Evolutionary conservation across 2,797 vertebrate species (phyloP), one percentile per base, ranked within the genome.

Genomic region (Spinus olivaceus): DNA sequence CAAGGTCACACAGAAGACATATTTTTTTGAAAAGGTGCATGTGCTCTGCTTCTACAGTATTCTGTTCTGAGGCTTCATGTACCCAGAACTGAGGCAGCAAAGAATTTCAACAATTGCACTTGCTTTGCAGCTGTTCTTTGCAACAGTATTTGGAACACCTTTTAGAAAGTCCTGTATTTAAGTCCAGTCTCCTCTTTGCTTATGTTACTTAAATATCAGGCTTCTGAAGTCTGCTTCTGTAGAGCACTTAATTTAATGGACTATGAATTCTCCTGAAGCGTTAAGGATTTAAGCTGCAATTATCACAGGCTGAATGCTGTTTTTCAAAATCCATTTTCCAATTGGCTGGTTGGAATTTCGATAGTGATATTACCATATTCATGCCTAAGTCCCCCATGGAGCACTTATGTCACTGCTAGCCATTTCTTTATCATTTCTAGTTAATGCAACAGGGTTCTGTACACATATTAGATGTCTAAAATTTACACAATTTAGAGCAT

Each of bases 321-420:
- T 91, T 94, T 92, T 86, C 80, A 90, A 94, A 96, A 83, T 81
- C 44, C 59, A 76, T 91, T 96, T 96, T 91, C 77, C 87, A 86
- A 90, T 46, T 90, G 93, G 51, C 14, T 90, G 77, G 46, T 44
- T 90, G 85, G 37, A 94, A 79, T 95, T 95, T 94, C 0, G 1
- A 79, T 50, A 81, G 42, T 32, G 41, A 30, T 84, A 88, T 95
- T 91, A 69, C 35, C 76, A 83, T 92, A 83, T 94, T 90, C 41
- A 74, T 87, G 46, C 6, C 33, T 47, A 88, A 83, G 69, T 63
- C n/a, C 35, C 66, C 65, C 54, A 59, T 14, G 28, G 85, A 86
- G 23, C 25, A 42, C 11, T 83, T 57, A 50, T 22, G 35, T 60
- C 53, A 74, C 50, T 81, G 72, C 57, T 80, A 83, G 42, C 19